phyloP scores from a whole-genome alignment of 2,888 invertebrate species.

The Cryptus armator region DNA sequence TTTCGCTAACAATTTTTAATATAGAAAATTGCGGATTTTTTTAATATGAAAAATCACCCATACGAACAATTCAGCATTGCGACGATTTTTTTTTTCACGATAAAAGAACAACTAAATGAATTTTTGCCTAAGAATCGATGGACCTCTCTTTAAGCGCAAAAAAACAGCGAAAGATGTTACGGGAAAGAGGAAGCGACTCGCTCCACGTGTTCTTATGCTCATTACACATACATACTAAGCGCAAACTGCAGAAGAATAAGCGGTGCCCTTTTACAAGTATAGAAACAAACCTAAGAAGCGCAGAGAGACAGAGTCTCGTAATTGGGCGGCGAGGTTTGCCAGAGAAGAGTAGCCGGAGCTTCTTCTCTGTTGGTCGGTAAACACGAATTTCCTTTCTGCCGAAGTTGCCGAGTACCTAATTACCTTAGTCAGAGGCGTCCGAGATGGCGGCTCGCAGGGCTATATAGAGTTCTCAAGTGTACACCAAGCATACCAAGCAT shows the following conservation, averaged over 20 bases:
- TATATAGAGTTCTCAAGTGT: conserved; percentile 16
- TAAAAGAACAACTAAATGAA: too few species aligned
- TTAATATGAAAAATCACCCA: too few species aligned
- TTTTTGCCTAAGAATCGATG: too few species aligned
- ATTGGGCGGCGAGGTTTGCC: conserved; percentile 35
- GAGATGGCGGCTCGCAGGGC: conserved; percentile 19
- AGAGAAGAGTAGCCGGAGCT: neutral
- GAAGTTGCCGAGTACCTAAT: conserved; percentile 67
- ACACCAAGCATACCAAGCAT: neutral
- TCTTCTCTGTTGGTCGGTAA: conserved; percentile 54
- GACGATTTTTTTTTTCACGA: too few species aligned
- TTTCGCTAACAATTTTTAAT: too few species aligned
- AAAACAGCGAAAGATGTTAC: too few species aligned
- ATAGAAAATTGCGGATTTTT: too few species aligned
- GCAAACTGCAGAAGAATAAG: conserved; percentile 22
- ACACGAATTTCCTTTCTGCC: conserved; percentile 66
- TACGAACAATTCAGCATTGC: too few species aligned
- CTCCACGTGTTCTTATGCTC: conserved; percentile 3
- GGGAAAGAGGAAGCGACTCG: too few species aligned
- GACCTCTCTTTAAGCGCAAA: too few species aligned
- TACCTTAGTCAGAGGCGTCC: conserved; percentile 59
- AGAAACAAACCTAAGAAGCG: neutral
- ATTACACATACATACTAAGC: neutral
- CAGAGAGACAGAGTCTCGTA: conserved; percentile 6
- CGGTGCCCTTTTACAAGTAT: conserved; percentile 28